phyloP scores from a whole-genome alignment of 1,140 invertebrate genomes.

The Brachionus sp. region DNA sequence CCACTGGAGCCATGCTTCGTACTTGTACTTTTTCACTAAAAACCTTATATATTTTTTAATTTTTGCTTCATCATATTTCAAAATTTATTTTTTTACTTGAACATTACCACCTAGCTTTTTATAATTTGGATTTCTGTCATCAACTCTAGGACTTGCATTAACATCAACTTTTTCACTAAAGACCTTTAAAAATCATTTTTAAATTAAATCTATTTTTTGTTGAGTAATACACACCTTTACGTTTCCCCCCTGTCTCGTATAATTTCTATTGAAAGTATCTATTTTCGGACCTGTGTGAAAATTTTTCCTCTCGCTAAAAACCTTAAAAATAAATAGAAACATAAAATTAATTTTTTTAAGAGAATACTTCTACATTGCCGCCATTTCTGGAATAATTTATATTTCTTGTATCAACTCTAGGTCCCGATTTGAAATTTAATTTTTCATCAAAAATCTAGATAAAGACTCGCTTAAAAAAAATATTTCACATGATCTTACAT shows the following conservation, averaged over 20 bases:
- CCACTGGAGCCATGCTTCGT: neutral
- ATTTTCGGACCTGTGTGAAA: slow-evolving; percentile 1
- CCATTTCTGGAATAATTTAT: neutral
- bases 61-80: neutral
- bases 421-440: neutral
- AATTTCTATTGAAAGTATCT: slow-evolving; percentile 4
- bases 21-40: slow-evolving; percentile 30
- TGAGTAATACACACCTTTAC: neutral
- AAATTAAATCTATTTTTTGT: neutral
- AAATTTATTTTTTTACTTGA: neutral
- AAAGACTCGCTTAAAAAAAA: neutral
- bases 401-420: slow-evolving; percentile 2
- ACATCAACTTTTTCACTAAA: slow-evolving; percentile 39
- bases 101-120: slow-evolving; percentile 21
- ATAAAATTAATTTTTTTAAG: neutral
- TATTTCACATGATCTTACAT: neutral
- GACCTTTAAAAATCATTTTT: neutral
- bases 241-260: neutral
- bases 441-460: slow-evolving; percentile 42
- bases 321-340: neutral
- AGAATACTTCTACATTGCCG: slow-evolving; percentile 6
- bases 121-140: slow-evolving; percentile 31
- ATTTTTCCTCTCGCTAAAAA: slow-evolving; percentile 2
- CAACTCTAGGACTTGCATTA: neutral
- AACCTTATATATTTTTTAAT: neutral